phyloP scores from a whole-genome alignment of 1,140 invertebrate species.

The Drosophila quadrilineata region DNA sequence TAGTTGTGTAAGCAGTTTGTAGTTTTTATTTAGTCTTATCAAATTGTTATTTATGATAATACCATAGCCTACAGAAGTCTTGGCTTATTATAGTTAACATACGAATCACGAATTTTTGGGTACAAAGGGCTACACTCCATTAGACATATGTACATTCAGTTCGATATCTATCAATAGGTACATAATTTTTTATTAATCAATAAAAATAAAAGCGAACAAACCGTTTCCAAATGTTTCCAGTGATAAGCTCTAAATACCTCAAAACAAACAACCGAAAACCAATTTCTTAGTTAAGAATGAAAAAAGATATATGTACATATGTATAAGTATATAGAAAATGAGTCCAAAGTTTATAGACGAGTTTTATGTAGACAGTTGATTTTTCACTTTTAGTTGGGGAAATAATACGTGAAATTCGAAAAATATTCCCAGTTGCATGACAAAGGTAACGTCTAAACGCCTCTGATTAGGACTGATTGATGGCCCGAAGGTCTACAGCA shows the following conservation, averaged over 20 bases:
- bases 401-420: background rate
- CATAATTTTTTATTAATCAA: slow-evolving; percentile 59
- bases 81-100: slow-evolving; percentile 35
- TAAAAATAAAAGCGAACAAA: slow-evolving; percentile 42
- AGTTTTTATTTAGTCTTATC: slow-evolving; percentile 21
- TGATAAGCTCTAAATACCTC: slow-evolving; percentile 32
- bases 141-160: background rate
- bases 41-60: slow-evolving; percentile 8
- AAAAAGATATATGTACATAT: no score
- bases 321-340: background rate
- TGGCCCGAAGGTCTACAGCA: slow-evolving; percentile 8
- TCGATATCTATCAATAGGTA: slow-evolving; percentile 45
- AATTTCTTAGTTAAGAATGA: slow-evolving; percentile 25
- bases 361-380: background rate
- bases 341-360: slow-evolving; percentile 35
- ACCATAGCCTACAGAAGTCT: slow-evolving; percentile 16
- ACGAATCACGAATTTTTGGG: slow-evolving; percentile 27
- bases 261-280: slow-evolving; percentile 36
- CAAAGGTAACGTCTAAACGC: background rate
- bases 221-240: slow-evolving; percentile 6
- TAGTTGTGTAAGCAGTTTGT: slow-evolving; percentile 17
- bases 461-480: slow-evolving; percentile 30
- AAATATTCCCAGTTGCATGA: background rate
- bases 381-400: slow-evolving; percentile 14
- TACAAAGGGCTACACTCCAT: slow-evolving; percentile 30